Conservation (phyloP, 2,797 vertebrate species). For the Hyperoplus lanceolatus region DNA sequence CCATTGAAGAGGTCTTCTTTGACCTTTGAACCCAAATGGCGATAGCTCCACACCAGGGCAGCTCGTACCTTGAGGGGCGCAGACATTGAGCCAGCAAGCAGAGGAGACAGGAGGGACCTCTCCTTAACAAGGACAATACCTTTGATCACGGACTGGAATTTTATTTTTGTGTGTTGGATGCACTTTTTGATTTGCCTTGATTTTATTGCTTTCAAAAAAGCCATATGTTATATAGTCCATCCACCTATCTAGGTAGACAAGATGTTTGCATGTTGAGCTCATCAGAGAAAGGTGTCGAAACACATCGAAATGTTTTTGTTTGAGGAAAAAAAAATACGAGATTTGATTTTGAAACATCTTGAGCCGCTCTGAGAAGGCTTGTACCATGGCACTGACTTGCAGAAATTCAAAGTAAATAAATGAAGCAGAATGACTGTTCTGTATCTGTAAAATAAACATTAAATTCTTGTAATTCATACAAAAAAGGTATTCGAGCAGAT, state of each 20-base stretch:
- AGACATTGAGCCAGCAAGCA: constrained; percentile 66
- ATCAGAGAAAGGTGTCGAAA: constrained; percentile 79
- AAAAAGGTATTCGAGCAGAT: constrained; percentile 72
- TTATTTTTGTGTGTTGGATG: constrained; percentile 85
- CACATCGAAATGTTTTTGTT: constrained; percentile 78
- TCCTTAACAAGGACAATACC: constrained; percentile 64
- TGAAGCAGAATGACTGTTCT: constrained; percentile 86
- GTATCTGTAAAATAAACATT: constrained; percentile 90
- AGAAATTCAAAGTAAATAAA: constrained; percentile 85
- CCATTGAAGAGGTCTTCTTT: constrained; percentile 60
- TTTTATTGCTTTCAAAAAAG: constrained; percentile 90
- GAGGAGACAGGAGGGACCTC: constrained; percentile 58
- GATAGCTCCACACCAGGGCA: constrained; percentile 44
- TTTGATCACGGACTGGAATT: constrained; percentile 84
- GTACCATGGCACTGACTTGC: constrained; percentile 88
- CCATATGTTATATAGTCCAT: constrained; percentile 88
- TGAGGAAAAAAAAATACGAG: constrained; percentile 55
- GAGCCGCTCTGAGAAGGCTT: constrained; percentile 83
- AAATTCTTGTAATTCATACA: constrained; percentile 85
- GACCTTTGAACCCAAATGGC: constrained; percentile 70
- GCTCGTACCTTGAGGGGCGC: constrained; percentile 54
- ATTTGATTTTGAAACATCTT: constrained; percentile 75
- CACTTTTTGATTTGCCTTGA: constrained; percentile 88
- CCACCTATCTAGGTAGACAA: constrained; percentile 83
- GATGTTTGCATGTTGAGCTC: constrained; percentile 88